Evolutionary conservation across 2,113 vertebrate species (phyloP), one percentile per base, ranked within the genome.

Genomic region (Ursus arctos): DNA sequence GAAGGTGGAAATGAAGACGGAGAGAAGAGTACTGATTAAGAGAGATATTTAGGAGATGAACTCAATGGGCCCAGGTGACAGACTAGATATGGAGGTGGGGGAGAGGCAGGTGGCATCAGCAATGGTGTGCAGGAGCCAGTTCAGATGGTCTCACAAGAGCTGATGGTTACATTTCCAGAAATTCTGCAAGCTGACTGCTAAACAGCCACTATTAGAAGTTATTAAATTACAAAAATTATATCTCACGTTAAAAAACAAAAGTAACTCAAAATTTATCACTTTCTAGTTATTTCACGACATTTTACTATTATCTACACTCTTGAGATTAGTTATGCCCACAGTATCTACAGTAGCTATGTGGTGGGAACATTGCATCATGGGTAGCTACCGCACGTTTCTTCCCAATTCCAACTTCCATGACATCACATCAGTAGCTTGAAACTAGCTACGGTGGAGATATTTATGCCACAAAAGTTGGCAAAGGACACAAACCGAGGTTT

Each of bases 191-290:
- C 65, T 74, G 26, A 82, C 43, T 49, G 2, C 89, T 55, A 95
- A 76, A 83, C 21, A n/a, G 86, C 88, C 86, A 89, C 67, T 89
- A 65, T 55, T 43, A 40, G 36, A 95, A 74, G 53, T 89, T 53
- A 43, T 55, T 53, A 89, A 53, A 83, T 40, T 67, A 67, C 63
- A 55, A 67, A 79, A 55, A 79, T 33, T 47, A 43, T 33, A 65
- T 18, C 18, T 36, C 49, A 13, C 14, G 40, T 72, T 63, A 85
- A 63, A 61, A 83, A 36, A 74, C 63, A 88, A 94, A 40, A 24
- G 26, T 36, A 80, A 59, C 36, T 53, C 26, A 89, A 88, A 81
- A 24, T 89, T 9, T 72, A 24, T 89, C 43, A 82, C 12, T 72
- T 51, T 82, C 53, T 72, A 61, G 33, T 82, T 82, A 72, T 65